Conservation (phyloP, 2,888 invertebrate species). For the Philereme transversata region DNA sequence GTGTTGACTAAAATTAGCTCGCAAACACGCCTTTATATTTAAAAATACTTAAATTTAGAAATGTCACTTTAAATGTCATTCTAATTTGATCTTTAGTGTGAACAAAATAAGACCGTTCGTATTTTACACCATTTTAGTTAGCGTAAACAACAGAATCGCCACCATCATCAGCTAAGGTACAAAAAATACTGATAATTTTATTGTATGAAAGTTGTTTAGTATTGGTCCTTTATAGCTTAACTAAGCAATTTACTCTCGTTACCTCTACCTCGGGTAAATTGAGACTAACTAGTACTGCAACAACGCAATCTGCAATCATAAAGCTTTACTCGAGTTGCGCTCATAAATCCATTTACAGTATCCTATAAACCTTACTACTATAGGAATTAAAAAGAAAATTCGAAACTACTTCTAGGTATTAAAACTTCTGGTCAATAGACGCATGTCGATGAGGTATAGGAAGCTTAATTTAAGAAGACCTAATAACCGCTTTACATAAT, state of each 20-base stretch:
- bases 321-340: conserved; percentile 22
- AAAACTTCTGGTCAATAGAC: conserved; percentile 5
- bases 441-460: not conserved
- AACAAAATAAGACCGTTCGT: no score
- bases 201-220: no score
- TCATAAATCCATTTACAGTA: conserved; percentile 38
- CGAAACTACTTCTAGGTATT: conserved; percentile 19
- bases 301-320: conserved; percentile 33
- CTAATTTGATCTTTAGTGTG: no score
- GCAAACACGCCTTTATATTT: no score
- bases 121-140: no score
- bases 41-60: no score
- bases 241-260: conserved; percentile 1
- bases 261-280: conserved; percentile 15
- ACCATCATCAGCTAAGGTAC: no score
- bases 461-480: not conserved
- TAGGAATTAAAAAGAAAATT: conserved; percentile 40
- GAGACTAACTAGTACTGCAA: conserved; percentile 24
- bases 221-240: not conserved
- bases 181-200: no score
- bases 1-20: no score
- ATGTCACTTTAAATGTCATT: no score
- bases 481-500: no score
- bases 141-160: no score
- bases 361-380: conserved; percentile 37